Evolutionary conservation across 2,888 invertebrate species (phyloP).

Genomic region (Troglohyphantes excavatus): DNA sequence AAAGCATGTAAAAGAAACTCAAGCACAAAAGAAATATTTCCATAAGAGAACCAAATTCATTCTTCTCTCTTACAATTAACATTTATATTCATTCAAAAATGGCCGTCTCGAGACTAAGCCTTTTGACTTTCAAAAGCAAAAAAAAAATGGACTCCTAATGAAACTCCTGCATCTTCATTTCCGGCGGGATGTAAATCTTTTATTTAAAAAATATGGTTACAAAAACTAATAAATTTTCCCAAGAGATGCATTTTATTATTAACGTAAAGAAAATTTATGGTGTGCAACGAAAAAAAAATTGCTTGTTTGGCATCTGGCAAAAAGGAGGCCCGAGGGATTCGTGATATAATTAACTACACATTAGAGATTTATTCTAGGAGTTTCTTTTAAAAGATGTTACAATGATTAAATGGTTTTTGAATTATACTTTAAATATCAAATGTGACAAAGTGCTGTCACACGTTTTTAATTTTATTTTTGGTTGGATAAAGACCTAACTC

Average conservation of each 20-base stretch:
- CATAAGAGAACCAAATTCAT: neutral
- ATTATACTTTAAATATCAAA: no score
- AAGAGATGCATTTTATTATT: neutral
- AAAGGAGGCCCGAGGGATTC: neutral
- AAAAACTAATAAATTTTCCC: neutral
- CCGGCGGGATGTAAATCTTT: neutral
- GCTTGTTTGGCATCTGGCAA: neutral
- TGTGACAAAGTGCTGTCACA: no score
- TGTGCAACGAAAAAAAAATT: neutral
- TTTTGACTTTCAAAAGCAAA: neutral
- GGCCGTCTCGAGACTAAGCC: neutral
- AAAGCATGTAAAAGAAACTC: neutral
- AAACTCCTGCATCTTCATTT: slow-evolving; percentile 5
- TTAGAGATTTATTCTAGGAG: neutral
- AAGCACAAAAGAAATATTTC: neutral
- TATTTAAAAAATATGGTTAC: neutral
- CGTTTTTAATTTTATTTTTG: no score
- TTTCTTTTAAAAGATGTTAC: no score
- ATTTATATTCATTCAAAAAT: slow-evolving; percentile 20
- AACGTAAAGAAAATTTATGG: neutral
- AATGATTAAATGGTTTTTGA: no score
- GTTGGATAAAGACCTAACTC: no score
- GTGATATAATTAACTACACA: neutral
- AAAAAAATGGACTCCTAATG: neutral
- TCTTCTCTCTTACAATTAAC: neutral